These are phyloP conservation scores for Python bivittatus DNA, from an alignment of 2,113 vertebrate genomes.

Conservation along the genomic window DNA sequence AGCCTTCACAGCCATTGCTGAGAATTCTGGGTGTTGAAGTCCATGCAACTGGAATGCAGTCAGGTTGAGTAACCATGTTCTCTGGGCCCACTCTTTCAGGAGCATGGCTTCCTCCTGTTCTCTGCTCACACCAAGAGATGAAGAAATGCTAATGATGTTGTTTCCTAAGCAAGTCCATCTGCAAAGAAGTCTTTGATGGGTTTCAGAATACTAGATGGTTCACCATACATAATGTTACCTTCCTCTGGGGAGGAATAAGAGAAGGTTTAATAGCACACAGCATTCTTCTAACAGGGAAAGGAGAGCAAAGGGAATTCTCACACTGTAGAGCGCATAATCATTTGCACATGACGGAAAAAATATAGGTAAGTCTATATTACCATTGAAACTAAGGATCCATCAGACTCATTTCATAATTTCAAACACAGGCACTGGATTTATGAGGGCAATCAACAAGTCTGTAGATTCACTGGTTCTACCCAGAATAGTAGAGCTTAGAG, in stretches of 20 bases:
- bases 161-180: not conserved
- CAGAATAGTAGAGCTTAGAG: too few relatives aligned
- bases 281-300: not conserved
- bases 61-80: not conserved
- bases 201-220: not conserved
- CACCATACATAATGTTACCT: not conserved
- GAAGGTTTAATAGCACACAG: not conserved
- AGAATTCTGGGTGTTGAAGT: too few relatives aligned
- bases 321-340: not conserved
- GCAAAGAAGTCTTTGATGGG: not conserved
- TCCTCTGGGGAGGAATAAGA: not conserved
- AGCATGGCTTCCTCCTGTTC: not conserved
- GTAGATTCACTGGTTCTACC: not conserved
- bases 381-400: not conserved
- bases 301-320: not conserved
- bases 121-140: not conserved
- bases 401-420: not conserved
- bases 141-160: not conserved
- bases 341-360: too few relatives aligned
- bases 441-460: too few relatives aligned
- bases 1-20: too few relatives aligned
- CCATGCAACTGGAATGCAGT: too few relatives aligned
- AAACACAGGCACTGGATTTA: not conserved
- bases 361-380: not conserved
- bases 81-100: not conserved